A percentile compares a stretch with the other conserved stretches of the same genome.
phyloP scores from a whole-genome alignment of 2,113 vertebrate genomes.

The Tachysurus vachellii region DNA sequence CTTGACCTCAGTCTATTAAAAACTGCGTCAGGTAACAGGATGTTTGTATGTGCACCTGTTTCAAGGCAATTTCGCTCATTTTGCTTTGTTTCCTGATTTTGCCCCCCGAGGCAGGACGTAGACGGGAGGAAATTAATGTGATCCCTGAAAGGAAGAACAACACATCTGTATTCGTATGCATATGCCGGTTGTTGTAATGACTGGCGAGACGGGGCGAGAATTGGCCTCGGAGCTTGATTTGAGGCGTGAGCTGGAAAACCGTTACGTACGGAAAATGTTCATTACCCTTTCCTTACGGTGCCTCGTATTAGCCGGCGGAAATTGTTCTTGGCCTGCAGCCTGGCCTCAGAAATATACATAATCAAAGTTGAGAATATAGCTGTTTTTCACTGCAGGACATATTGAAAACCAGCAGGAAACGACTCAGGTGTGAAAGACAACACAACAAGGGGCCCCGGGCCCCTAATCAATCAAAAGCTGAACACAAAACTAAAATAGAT shows the following conservation, averaged over 20 bases:
- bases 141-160: constrained; percentile 56
- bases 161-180: constrained; percentile 54
- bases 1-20: constrained; percentile 58
- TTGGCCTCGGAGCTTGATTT: constrained; percentile 6
- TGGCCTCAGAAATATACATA: constrained; percentile 57
- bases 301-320: constrained; percentile 31
- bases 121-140: constrained; percentile 57
- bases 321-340: constrained; percentile 63
- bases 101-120: constrained; percentile 40
- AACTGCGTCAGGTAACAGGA: constrained; percentile 45
- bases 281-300: constrained; percentile 12
- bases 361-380: constrained; percentile 50
- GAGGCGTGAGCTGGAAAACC: constrained; percentile 24
- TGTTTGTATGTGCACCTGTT: constrained; percentile 62
- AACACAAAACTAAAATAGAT: background rate
- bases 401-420: background rate
- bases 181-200: constrained; percentile 56
- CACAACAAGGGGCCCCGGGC: background rate
- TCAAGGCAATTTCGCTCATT: constrained; percentile 63
- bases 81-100: constrained; percentile 53
- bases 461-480: too few relatives aligned
- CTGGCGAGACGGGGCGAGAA: constrained; percentile 21
- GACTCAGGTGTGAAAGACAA: background rate
- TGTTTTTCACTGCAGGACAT: constrained; percentile 27
- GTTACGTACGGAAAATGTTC: constrained; percentile 8